Evolutionary conservation across 2,113 vertebrate species (phyloP).

Genomic region (Daubentonia madagascariensis): DNA sequence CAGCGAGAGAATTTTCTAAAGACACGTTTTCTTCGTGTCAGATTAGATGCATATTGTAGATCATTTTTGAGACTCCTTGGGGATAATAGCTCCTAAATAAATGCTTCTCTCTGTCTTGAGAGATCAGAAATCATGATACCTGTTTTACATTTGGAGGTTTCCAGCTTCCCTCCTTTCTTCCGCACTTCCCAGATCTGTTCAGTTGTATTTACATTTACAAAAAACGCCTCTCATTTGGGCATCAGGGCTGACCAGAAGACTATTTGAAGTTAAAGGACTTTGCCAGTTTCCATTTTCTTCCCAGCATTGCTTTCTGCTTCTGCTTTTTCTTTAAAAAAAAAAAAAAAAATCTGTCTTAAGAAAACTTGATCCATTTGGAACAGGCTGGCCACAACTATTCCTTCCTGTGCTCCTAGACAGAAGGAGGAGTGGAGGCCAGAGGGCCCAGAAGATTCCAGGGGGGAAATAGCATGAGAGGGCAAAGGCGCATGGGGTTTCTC

Average conservation of each 20-base stretch:
- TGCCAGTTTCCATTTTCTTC: conserved; percentile 81
- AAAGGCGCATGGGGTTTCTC: conserved; percentile 88
- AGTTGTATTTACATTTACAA: conserved; percentile 53
- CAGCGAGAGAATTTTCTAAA: background rate
- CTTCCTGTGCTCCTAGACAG: conserved; percentile 84
- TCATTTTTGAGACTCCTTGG: background rate
- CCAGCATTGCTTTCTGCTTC: conserved; percentile 78
- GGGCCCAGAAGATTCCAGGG: conserved; percentile 74
- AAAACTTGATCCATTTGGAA: conserved; percentile 88
- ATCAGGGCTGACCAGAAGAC: conserved; percentile 55
- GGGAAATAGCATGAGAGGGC: conserved; percentile 84
- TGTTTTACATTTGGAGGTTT: background rate
- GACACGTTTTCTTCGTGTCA: background rate
- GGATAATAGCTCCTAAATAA: background rate
- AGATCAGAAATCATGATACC: background rate
- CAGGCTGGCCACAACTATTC: conserved; percentile 79
- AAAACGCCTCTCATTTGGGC: conserved; percentile 59
- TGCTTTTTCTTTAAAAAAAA: conserved; percentile 63
- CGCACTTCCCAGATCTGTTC: conserved; percentile 42
- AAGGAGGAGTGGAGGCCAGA: conserved; percentile 82
- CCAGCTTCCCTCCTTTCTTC: background rate
- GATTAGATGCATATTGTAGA: background rate
- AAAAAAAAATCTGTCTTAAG: conserved; percentile 70
- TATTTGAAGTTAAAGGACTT: conserved; percentile 77
- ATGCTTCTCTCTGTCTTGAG: background rate